These are phyloP conservation scores for Pristionchus japonicus DNA, from an alignment of 2,888 invertebrate genomes.

Conservation along the genomic window DNA sequence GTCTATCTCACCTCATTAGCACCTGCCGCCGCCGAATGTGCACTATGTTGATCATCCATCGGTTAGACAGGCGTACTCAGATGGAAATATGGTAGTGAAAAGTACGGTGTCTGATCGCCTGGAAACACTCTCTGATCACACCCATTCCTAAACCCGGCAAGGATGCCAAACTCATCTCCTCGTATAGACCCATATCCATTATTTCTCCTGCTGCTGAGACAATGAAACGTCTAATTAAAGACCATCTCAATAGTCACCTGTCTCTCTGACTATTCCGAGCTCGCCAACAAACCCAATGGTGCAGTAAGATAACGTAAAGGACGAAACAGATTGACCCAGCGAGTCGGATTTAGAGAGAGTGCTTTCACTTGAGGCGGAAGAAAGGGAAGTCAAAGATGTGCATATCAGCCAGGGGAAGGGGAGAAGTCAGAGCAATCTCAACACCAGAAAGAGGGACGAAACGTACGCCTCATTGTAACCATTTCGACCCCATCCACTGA, in stretches of 20 bases:
- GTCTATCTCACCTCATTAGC: too few species aligned
- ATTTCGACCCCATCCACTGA: slow-evolving; percentile 41
- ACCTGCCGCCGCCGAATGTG: too few species aligned
- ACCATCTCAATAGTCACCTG: not conserved
- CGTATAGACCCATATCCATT: not conserved
- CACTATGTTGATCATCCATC: too few species aligned
- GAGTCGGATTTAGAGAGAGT: not conserved
- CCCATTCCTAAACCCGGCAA: not conserved
- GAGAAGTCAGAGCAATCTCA: slow-evolving; percentile 13
- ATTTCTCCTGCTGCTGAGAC: too few species aligned
- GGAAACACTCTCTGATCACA: not conserved
- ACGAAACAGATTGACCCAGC: not conserved
- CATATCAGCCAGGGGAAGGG: slow-evolving; percentile 11
- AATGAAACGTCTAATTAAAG: too few species aligned
- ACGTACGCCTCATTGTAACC: slow-evolving; percentile 27
- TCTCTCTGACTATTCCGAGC: not conserved
- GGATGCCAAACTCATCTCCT: not conserved
- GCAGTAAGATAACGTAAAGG: slow-evolving; percentile 32
- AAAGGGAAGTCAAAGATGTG: slow-evolving; percentile 12
- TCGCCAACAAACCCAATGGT: slow-evolving; percentile 28
- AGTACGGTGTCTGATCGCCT: too few species aligned
- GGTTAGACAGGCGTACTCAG: too few species aligned
- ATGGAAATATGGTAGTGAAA: too few species aligned
- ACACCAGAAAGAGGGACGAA: not conserved
- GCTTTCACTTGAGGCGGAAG: not conserved